Evolutionary conservation across 2,113 vertebrate genomes (phyloP), one percentile per base, ranked within the genome.

Genomic region (Hylia prasina): DNA sequence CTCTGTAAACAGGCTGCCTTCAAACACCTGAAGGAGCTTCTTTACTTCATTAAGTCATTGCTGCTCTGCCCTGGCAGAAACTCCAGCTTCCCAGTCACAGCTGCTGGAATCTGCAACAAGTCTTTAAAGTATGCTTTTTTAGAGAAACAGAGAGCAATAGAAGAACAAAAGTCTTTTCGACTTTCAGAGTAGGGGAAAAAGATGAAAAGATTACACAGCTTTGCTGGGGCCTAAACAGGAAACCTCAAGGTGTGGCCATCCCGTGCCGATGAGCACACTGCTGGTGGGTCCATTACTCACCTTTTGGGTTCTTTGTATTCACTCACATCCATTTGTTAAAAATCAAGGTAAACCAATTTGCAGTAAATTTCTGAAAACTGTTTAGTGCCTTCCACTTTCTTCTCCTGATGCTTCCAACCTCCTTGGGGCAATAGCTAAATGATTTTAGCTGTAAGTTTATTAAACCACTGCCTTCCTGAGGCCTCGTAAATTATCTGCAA

Each of bases 1-100:
- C 97, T 97, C 97, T 97, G 96, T 96, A 97, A 97, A 92, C 92
- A 96, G 98, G 98, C 98, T 94, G 58, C 68, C 98, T 97, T 97
- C 95, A 97, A 97, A 97, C 97, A 96, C 96, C 96, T 23, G 9
- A 89, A 96, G 91, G 77, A 97, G 96, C 90, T 92, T 66, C 88
- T 98, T 97, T 95, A 96, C 95, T 97, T 93, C n/a, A n/a, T n/a
- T 40, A 90, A 97, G 94, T 80, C 95, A 96, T 91, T 97, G 91
- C 91, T 95, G 95, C 61, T 95, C 94, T 68, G 47, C 65, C 63
- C 13, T 4, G 69, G 86, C 70, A 94, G 90, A 58, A 95, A 83
- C 45, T 82, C 69, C 87, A 79, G 85, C 53, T 68, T 85, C 22
- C 35, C 78, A 68, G 17, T 48, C 82, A 85, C 5, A 93, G 81